Evolutionary conservation across 2,797 vertebrate species (phyloP).

Genomic region (Chelmon rostratus): DNA sequence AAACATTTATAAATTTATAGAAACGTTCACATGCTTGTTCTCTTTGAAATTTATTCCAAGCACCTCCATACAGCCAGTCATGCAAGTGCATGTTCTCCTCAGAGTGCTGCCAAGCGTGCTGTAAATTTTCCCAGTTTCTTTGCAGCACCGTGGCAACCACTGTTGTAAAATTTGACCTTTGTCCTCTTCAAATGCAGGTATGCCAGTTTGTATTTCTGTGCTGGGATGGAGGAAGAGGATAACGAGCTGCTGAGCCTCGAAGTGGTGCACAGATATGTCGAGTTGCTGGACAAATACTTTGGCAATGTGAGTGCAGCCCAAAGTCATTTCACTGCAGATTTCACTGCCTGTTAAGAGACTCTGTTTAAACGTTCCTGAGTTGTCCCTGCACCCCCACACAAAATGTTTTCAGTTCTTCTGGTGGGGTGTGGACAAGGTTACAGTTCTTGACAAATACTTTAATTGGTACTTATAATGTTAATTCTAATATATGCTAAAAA

Average conservation of each 20-base stretch:
- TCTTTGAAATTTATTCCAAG: neutral
- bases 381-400: neutral
- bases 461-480: neutral
- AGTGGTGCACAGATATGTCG: constrained; percentile 94
- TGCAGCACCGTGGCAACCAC: neutral
- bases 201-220: constrained; percentile 96
- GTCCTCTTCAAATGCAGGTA: constrained; percentile 84
- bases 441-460: neutral
- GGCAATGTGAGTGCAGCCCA: constrained; percentile 89
- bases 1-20: neutral
- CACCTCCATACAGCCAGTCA: neutral
- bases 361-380: neutral
- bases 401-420: neutral
- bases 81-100: neutral
- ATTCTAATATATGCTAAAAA: neutral
- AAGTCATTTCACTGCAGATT: neutral
- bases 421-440: neutral
- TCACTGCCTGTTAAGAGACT: neutral
- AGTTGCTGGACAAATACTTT: constrained; percentile 96
- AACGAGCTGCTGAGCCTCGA: constrained; percentile 95
- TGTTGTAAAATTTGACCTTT: neutral
- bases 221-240: constrained; percentile 91
- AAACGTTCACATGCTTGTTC: neutral
- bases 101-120: too few relatives aligned
- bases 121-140: neutral